Base-by-base conservation (phyloP, 2,888 invertebrate genomes). In the Drosophila bunnanda region DNA sequence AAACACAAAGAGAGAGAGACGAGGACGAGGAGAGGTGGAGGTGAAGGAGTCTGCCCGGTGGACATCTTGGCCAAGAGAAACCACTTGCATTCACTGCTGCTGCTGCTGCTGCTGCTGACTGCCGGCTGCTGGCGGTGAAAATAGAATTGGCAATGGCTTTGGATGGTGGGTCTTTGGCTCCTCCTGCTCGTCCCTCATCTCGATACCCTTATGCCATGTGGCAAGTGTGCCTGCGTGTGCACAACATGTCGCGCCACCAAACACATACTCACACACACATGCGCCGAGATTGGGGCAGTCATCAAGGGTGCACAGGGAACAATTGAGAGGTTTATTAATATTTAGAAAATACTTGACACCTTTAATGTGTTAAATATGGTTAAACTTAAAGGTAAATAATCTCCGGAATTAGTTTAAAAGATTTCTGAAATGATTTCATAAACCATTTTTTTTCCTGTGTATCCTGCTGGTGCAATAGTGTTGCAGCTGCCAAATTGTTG, bases 61-160 rank as follows among this genome's bases (percentile, higher is more conserved):
- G 58, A 44, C 43, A 41, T 60, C 70, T 52, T 69, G 60, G 70
- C 70, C 56, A 34, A 74, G 43, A 38, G 66, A 75, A 82, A 79
- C 84, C 80, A 80, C 78, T 76, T 86, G 86, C 84, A 83, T 69
- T 77, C 79, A 73, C 82, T 76, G 78, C 75, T 68, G 41, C 65
- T 74, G 73, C 30, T 8, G 64, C 50, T 60, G 50, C 46, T 74
- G 73, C 25, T 25, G 25, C 25, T 25, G 25, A 4, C 25, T 25
- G 25, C 3, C 25, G 2, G 65, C 52, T 61, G 54, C 46, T 74
- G 73, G 67, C 43, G 58, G 54, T 43, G 34, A 58, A 87, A 87
- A 87, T 84, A 84, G 87, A 84, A 84, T 84, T 84, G 83, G 83
- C 83, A 84, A 84, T 84, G 83, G 87, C 83, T 87, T 87, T 70